Percentiles rank a stretch among this genome's conserved stretches.
Conservation (phyloP, 2,888 invertebrate genomes). For the Troides oblongomaculatus region DNA sequence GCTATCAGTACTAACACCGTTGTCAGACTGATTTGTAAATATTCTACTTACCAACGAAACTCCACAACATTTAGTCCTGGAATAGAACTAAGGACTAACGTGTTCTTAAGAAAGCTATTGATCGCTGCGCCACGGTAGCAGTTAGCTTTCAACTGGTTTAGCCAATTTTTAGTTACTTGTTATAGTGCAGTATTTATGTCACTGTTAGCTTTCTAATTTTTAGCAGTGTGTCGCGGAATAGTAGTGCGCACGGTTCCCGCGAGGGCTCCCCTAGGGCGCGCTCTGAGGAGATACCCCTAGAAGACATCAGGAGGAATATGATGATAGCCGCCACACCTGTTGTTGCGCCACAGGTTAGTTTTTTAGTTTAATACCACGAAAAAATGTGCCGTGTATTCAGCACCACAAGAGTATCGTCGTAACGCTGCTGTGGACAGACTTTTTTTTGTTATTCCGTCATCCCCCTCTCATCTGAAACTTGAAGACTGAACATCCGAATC, state of each 20-base stretch:
- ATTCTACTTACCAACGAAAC: background rate
- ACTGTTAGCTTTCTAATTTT: constrained; percentile 28
- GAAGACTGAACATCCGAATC: too few species aligned
- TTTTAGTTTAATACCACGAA: background rate
- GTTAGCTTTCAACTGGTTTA: too few species aligned
- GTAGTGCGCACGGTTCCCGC: constrained; percentile 80
- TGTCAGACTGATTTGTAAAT: background rate
- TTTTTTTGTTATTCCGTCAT: too few species aligned
- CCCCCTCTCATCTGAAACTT: too few species aligned
- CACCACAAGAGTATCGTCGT: too few species aligned
- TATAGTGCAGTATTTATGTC: constrained; percentile 30
- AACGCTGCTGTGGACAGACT: too few species aligned
- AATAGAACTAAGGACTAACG: too few species aligned
- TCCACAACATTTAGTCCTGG: too few species aligned
- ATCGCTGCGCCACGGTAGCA: too few species aligned
- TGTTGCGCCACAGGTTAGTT: constrained; percentile 43
- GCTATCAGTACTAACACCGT: too few species aligned
- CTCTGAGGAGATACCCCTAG: constrained; percentile 91
- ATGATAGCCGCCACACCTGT: constrained; percentile 60
- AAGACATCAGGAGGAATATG: constrained; percentile 84
- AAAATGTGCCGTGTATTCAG: too few species aligned
- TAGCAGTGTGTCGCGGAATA: constrained; percentile 66
- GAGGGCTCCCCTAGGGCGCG: constrained; percentile 88
- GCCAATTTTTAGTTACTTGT: constrained; percentile 32
- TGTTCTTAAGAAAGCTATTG: too few species aligned